A percentile compares a stretch with the other conserved stretches of the same genome.
phyloP scores from a whole-genome alignment of 2,888 invertebrate species.

The Torymus tubicola region DNA sequence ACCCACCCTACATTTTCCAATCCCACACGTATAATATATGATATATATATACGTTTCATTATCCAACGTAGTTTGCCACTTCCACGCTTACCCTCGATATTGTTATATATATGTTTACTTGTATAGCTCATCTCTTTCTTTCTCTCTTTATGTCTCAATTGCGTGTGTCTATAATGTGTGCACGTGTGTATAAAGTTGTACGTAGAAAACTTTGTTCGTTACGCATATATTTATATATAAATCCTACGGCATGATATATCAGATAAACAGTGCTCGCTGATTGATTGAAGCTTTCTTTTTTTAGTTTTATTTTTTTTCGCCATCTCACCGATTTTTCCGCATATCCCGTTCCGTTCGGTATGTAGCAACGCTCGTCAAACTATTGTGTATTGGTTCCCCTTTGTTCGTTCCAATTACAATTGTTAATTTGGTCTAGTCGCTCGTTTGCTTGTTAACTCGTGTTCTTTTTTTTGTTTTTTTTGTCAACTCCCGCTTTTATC shows the following conservation, averaged over 20 bases:
- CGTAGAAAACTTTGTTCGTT: slow-evolving; percentile 40
- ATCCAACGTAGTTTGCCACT: no score
- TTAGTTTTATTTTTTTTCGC: slow-evolving; percentile 32
- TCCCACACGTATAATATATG: slow-evolving; percentile 4
- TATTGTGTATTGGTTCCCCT: not conserved
- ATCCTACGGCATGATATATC: slow-evolving; percentile 14
- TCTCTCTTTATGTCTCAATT: no score
- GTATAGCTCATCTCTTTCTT: no score
- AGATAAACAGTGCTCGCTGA: slow-evolving; percentile 53
- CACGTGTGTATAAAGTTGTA: slow-evolving; percentile 7
- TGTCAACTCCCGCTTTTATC: not conserved
- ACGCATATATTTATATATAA: slow-evolving; percentile 28
- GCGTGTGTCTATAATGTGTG: no score
- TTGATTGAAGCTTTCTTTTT: slow-evolving; percentile 30
- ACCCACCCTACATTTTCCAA: not conserved
- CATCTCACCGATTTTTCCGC: not conserved
- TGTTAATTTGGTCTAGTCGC: not conserved
- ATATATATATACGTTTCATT: not conserved
- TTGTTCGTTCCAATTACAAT: not conserved
- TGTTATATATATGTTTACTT: no score
- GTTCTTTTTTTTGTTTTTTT: not conserved
- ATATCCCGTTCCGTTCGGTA: no score
- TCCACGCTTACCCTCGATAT: no score
- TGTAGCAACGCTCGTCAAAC: not conserved
- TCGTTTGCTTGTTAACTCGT: no score